A percentile compares a stretch with the other conserved stretches of the same genome.
These are phyloP conservation scores for Eledona agricola DNA, from an alignment of 2,888 invertebrate genomes.

Conservation along the genomic window DNA sequence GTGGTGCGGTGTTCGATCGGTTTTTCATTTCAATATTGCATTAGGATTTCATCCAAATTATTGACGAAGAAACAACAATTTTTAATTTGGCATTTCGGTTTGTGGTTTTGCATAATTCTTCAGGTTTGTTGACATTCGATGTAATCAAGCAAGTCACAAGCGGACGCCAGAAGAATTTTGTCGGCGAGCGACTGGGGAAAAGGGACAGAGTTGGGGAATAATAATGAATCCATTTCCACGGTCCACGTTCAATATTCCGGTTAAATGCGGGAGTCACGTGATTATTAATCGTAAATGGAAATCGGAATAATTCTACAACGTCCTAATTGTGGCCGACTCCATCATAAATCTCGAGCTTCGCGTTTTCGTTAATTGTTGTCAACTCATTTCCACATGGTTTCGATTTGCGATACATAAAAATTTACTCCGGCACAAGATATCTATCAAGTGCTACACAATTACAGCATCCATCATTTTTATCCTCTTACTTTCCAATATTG, in stretches of 20 bases:
- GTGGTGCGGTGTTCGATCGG: constrained; percentile 1
- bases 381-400: too few relatives aligned
- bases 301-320: constrained; percentile 9
- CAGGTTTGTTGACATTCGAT: too few relatives aligned
- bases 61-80: too few relatives aligned
- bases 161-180: constrained; percentile 5
- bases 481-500: too few relatives aligned
- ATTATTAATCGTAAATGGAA: constrained; percentile 11
- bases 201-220: constrained; percentile 7
- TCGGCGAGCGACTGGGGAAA: background rate
- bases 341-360: constrained; percentile 7
- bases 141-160: constrained; percentile 20
- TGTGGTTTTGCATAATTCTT: too few relatives aligned
- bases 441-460: too few relatives aligned
- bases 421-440: too few relatives aligned
- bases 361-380: constrained; percentile 1
- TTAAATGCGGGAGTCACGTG: constrained; percentile 8
- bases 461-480: too few relatives aligned
- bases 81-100: too few relatives aligned
- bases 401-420: too few relatives aligned
- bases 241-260: constrained; percentile 6
- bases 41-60: too few relatives aligned
- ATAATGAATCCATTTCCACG: constrained; percentile 16
- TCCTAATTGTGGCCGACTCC: constrained; percentile 7
- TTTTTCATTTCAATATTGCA: too few relatives aligned